Evolutionary conservation across 1,140 invertebrate species (phyloP).

Genomic region (Theocolax elegans): DNA sequence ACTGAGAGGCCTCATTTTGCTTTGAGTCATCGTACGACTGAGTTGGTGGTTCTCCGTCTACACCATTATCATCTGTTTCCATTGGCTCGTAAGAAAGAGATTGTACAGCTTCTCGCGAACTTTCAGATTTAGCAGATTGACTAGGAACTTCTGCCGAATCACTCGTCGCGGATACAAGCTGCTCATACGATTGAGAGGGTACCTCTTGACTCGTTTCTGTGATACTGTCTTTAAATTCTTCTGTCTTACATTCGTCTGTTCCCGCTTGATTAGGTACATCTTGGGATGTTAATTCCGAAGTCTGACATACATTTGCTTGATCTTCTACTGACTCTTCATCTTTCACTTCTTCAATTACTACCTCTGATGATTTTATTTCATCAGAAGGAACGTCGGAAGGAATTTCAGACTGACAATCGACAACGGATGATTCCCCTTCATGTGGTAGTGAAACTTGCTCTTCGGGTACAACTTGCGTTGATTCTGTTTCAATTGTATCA

Average conservation of each 20-base stretch:
- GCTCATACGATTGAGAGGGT: slow-evolving; percentile 62
- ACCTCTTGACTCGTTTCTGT: slow-evolving; percentile 56
- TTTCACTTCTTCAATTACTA: neutral
- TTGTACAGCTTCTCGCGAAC: slow-evolving; percentile 53
- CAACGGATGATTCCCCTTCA: no score
- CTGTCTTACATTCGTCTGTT: slow-evolving; percentile 41
- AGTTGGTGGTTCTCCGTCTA: slow-evolving; percentile 52
- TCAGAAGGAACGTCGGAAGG: neutral
- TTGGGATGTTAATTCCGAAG: slow-evolving; percentile 23
- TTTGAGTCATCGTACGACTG: slow-evolving; percentile 60
- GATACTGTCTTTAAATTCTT: slow-evolving; percentile 45
- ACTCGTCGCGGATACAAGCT: slow-evolving; percentile 46
- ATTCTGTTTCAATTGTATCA: no score
- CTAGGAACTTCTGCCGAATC: slow-evolving; percentile 56
- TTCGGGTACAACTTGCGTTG: slow-evolving; percentile 29
- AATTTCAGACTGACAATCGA: neutral
- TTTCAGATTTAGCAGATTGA: slow-evolving; percentile 60
- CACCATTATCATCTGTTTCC: slow-evolving; percentile 49
- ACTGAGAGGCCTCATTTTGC: slow-evolving; percentile 53
- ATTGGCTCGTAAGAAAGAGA: slow-evolving; percentile 53
- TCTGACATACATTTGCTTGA: neutral
- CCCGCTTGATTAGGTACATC: slow-evolving; percentile 20
- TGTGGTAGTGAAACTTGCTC: neutral
- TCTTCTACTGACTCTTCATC: neutral
- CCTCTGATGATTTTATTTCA: neutral